Conservation (phyloP, 2,113 vertebrate genomes). For the Brachypteracias leptosomus region DNA sequence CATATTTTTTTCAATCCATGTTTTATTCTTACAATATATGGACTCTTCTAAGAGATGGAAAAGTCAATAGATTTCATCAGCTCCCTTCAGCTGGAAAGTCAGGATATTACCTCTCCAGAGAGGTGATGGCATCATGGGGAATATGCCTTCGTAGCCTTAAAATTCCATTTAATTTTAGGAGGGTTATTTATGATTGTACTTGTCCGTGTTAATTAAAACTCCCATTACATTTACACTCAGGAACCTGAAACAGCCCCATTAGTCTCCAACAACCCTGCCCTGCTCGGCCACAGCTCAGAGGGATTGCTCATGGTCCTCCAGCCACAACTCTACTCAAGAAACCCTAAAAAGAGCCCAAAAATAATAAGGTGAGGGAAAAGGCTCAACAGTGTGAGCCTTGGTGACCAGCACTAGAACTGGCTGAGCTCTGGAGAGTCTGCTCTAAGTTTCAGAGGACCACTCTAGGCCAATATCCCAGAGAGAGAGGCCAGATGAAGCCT, state of each 20-base stretch:
- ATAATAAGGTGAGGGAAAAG: not conserved
- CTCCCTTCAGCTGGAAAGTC: not conserved
- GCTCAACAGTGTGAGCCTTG: not conserved
- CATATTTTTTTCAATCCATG: not conserved
- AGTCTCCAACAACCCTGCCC: not conserved
- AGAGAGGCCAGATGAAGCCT: not conserved
- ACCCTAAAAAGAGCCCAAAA: not conserved
- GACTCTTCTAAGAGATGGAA: not conserved
- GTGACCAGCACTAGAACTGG: not conserved
- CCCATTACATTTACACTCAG: not conserved
- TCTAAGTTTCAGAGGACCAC: not conserved
- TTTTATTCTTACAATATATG: not conserved
- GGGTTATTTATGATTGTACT: not conserved
- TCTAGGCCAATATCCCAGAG: accelerated
- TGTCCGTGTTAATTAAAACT: not conserved
- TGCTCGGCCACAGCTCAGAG: accelerated
- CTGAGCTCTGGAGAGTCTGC: not conserved
- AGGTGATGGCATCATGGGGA: accelerated
- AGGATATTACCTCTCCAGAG: not conserved
- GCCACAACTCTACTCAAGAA: not conserved
- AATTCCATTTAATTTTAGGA: not conserved
- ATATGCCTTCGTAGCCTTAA: not conserved
- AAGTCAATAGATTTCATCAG: not conserved
- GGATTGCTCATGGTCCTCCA: accelerated
- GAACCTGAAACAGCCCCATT: not conserved